Conservation (phyloP, 2,888 invertebrate species). For the Laothoe populi region DNA sequence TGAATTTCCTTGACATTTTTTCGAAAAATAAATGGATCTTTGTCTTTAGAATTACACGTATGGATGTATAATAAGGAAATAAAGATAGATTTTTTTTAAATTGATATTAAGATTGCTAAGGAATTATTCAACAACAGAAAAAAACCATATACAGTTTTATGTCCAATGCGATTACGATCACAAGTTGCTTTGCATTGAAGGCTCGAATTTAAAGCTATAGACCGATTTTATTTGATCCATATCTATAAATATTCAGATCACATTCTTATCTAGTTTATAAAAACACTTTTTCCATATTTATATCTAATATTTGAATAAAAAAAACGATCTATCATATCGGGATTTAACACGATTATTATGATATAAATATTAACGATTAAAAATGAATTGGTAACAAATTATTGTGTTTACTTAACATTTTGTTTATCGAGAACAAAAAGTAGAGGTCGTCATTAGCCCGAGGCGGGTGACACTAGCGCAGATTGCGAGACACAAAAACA, state of each 20-base stretch:
- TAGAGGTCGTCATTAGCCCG: slow-evolving; percentile 21
- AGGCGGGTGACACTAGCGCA: slow-evolving; percentile 7
- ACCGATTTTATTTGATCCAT: slow-evolving; percentile 39
- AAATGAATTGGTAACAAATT: slow-evolving; percentile 66
- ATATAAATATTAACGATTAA: slow-evolving; percentile 56
- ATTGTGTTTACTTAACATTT: slow-evolving; percentile 67
- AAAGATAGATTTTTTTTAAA: too few relatives aligned
- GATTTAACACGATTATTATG: slow-evolving; percentile 19
- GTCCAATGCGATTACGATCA: neutral
- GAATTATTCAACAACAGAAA: neutral
- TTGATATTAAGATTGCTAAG: too few relatives aligned
- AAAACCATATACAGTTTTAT: neutral
- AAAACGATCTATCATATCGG: neutral
- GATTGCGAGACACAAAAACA: slow-evolving; percentile 25
- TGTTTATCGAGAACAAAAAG: slow-evolving; percentile 33
- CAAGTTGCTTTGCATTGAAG: neutral
- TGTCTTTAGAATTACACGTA: too few relatives aligned
- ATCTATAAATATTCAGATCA: slow-evolving; percentile 1
- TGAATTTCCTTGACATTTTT: neutral
- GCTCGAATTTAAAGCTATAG: too few relatives aligned
- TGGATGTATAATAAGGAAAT: too few relatives aligned
- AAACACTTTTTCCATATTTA: too few relatives aligned
- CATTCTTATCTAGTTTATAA: neutral
- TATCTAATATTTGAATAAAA: neutral
- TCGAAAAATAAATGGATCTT: too few relatives aligned